Evolutionary conservation across 1,140 invertebrate species (phyloP).

Genomic region (Papilio polyxenes): DNA sequence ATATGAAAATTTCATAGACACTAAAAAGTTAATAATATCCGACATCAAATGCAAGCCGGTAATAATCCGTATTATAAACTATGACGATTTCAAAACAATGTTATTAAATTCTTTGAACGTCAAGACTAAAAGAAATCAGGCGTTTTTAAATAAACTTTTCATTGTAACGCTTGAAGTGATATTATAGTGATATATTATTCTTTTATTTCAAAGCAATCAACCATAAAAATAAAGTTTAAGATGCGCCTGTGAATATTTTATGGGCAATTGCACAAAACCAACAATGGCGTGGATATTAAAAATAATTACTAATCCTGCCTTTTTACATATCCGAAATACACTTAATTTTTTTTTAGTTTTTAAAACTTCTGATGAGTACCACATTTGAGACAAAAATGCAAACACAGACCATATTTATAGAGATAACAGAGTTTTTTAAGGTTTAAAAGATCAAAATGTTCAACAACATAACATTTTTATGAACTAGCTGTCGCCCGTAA

Average conservation of each 20-base stretch:
- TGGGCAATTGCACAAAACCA: neutral
- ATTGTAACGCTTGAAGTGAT: neutral
- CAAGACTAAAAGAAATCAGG: neutral
- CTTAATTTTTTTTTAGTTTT: too few relatives aligned
- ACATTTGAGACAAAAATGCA: too few relatives aligned
- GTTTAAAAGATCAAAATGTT: neutral
- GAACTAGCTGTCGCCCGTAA: too few relatives aligned
- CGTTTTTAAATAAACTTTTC: neutral
- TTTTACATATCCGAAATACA: too few relatives aligned
- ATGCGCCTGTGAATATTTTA: neutral
- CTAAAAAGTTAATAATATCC: neutral
- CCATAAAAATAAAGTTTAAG: neutral
- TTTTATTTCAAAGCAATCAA: neutral
- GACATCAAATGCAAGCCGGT: neutral
- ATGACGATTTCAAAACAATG: neutral
- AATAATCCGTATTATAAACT: neutral
- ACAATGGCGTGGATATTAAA: neutral
- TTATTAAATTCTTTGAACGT: neutral
- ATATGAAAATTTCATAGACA: neutral
- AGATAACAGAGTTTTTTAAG: neutral
- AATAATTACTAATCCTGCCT: neutral
- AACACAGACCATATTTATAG: too few relatives aligned
- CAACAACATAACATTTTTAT: neutral
- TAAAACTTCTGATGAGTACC: too few relatives aligned
- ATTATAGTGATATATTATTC: neutral